phyloP scores from a whole-genome alignment of 1,140 invertebrate species.

The Phortica variegata region DNA sequence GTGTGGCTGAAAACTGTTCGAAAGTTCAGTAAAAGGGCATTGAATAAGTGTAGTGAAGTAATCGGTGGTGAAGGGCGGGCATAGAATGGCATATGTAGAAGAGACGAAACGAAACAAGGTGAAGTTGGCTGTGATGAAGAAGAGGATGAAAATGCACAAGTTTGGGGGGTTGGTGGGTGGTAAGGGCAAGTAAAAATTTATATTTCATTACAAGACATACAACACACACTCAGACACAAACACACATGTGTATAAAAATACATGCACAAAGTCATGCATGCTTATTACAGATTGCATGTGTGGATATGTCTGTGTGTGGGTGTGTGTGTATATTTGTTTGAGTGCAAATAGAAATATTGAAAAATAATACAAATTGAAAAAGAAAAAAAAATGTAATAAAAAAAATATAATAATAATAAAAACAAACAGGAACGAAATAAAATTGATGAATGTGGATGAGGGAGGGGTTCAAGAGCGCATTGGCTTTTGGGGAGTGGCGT shows the following conservation, averaged over 20 bases:
- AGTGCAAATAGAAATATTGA: not conserved
- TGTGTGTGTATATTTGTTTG: too few relatives aligned
- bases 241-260: not conserved
- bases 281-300: too few relatives aligned
- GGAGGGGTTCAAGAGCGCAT: too few relatives aligned
- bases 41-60: conserved; percentile 1
- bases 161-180: conserved; percentile 31
- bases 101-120: conserved; percentile 17
- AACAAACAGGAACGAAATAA: conserved; percentile 17
- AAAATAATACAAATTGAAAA: not conserved
- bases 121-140: conserved; percentile 34
- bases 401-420: conserved; percentile 31
- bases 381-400: conserved; percentile 7
- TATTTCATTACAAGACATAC: conserved; percentile 48
- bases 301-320: too few relatives aligned
- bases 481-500: too few relatives aligned
- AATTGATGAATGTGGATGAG: too few relatives aligned
- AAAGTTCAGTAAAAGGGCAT: conserved; percentile 18
- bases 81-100: conserved; percentile 2
- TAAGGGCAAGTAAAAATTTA: conserved; percentile 47
- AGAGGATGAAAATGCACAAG: conserved; percentile 17
- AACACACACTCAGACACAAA: conserved; percentile 28
- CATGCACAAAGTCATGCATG: conserved; percentile 1
- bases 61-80: not conserved
- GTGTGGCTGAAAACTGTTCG: conserved; percentile 46